Base-by-base conservation (phyloP, 2,113 vertebrate genomes). In the Gnathochromis pfefferi region DNA sequence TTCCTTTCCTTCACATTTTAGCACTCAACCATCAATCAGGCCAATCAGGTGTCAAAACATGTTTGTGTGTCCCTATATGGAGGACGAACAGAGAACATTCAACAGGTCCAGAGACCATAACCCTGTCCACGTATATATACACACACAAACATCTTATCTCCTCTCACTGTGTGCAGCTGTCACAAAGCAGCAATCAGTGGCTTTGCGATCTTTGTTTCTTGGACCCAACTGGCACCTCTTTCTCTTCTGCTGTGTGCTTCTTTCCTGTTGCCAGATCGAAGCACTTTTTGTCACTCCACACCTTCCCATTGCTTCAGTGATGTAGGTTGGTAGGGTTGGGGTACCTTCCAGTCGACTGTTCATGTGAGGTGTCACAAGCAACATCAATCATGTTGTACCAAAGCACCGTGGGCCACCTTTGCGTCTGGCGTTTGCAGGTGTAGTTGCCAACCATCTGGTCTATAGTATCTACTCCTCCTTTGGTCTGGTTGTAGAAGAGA, bases 391-490 rank as follows among this genome's bases (percentile, higher is more conserved):
- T 51, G 26, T 78, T 13, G 45, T 31, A 79, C 2, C 45, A 79
- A 6, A 51, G 73, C 45, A 79, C 45, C 6, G 19, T 51, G 26
- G 9, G 17, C 73, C 45, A 79, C 17, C 49, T 51, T 5, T 51
- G 5, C 3, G 2, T 49, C 73, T 51, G 26, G 9, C 21, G 0
- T 10, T 51, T 79, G 45, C 45, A 79, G 0, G n/a, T 35, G 54
- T 57, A 57, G 54, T 26, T 57, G 21, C 21, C 54, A 57, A 26
- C 54, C 54, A 57, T 57, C 12, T 26, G 54, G 23, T 26, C 0
- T 7, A 26, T 13, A 13, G 11, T 14, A 57, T 26, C 68, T 75
- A 47, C 21, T 23, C 40, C 40, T 26, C 7, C 13, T 75, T 47
- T 28, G 68, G 8, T 47, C 4, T 75, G 40, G 68, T 75, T 75